These are phyloP conservation scores for Bombyx huttoni DNA, from an alignment of 2,888 invertebrate species.

Conservation along the genomic window DNA sequence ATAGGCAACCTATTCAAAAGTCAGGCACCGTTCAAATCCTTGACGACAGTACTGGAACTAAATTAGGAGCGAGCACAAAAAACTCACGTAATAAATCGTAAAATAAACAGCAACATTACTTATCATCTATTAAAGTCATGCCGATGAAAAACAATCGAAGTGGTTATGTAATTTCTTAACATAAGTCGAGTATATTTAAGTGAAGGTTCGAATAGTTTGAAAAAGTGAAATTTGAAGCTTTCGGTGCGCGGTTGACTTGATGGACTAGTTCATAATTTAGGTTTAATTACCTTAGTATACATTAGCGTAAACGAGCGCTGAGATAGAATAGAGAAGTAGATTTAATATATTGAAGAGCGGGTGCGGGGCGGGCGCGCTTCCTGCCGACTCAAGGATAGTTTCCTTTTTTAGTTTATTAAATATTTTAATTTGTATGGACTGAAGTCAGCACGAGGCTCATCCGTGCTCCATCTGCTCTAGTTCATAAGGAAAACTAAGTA, in stretches of 20 bases:
- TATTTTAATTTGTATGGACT: slow-evolving; percentile 71
- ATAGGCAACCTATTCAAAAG: background rate
- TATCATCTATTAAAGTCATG: slow-evolving; percentile 41
- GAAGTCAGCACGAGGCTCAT: slow-evolving; percentile 43
- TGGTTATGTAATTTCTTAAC: slow-evolving; percentile 61
- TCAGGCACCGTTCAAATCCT: background rate
- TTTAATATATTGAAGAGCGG: slow-evolving; percentile 42
- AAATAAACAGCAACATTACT: slow-evolving; percentile 8
- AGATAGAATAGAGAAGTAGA: slow-evolving; percentile 63
- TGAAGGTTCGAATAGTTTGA: slow-evolving; percentile 52
- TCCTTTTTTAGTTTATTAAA: slow-evolving; percentile 70
- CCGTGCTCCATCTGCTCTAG: slow-evolving; percentile 24
- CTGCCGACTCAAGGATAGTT: slow-evolving; percentile 58
- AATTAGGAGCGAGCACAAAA: background rate
- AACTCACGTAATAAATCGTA: background rate
- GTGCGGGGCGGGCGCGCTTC: slow-evolving; percentile 31
- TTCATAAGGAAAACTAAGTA: slow-evolving; percentile 35
- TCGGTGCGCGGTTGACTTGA: slow-evolving; percentile 44
- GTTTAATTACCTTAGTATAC: slow-evolving; percentile 68
- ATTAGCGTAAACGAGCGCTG: slow-evolving; percentile 65
- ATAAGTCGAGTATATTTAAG: slow-evolving; percentile 62
- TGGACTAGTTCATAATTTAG: slow-evolving; percentile 54
- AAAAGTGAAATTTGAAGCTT: slow-evolving; percentile 45
- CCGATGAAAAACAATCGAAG: slow-evolving; percentile 54
- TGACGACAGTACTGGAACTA: background rate